A percentile compares a stretch with the other conserved stretches of the same genome.
phyloP scores from a whole-genome alignment of 2,113 vertebrate species.

The Ceyx melanurus region DNA sequence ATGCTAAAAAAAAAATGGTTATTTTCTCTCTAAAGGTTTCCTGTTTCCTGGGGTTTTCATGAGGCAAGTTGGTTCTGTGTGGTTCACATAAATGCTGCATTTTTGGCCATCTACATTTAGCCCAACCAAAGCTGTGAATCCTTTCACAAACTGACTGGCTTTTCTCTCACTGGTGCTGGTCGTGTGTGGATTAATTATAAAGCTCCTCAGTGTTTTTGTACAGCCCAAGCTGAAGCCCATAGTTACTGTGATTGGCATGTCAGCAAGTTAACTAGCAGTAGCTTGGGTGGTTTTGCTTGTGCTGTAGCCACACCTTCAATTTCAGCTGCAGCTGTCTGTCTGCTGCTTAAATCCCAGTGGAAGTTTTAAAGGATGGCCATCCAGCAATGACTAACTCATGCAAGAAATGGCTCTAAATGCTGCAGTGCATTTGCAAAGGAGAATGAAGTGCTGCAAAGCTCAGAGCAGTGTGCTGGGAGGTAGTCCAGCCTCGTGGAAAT shows the following conservation, averaged over 20 bases:
- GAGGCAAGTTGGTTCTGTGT: background rate
- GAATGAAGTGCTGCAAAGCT: background rate
- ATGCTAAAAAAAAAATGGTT: background rate
- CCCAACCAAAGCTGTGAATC: background rate
- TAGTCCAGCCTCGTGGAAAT: background rate
- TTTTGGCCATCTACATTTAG: background rate
- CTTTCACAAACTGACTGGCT: background rate
- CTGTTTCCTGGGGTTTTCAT: background rate
- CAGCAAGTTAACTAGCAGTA: background rate
- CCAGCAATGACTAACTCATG: background rate
- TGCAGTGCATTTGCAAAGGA: background rate
- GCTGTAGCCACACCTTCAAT: background rate
- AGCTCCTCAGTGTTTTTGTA: background rate
- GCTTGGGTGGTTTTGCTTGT: background rate
- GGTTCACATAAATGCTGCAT: background rate
- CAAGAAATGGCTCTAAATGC: background rate
- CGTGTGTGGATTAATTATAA: background rate
- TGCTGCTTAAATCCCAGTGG: background rate
- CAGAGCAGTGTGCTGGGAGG: background rate
- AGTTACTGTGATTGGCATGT: background rate
- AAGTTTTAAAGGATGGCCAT: background rate
- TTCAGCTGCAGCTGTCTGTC: background rate
- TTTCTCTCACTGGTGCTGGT: rapidly evolving
- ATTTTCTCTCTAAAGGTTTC: background rate
- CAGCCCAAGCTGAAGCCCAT: background rate